phyloP scores from a whole-genome alignment of 2,888 invertebrate genomes.

The Gymnocheta viridis region DNA sequence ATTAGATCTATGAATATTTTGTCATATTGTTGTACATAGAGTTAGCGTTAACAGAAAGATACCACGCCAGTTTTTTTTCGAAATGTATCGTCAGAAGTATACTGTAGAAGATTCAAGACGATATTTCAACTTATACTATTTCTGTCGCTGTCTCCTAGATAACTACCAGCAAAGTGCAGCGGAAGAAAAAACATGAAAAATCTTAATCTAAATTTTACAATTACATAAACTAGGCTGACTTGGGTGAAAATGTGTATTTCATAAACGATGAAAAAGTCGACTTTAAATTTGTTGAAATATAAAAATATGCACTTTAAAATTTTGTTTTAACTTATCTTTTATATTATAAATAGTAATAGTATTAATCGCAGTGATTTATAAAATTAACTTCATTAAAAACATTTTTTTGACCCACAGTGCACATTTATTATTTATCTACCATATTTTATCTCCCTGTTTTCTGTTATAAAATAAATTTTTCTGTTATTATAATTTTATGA shows the following conservation, averaged over 20 bases:
- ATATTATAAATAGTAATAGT: no score
- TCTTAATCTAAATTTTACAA: no score
- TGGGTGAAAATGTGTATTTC: no score
- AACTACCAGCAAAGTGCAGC: not conserved
- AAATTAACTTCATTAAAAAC: no score
- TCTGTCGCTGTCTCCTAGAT: not conserved
- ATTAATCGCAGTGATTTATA: no score
- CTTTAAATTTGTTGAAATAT: no score
- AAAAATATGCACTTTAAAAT: no score
- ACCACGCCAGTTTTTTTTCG: not conserved
- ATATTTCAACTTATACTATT: slow-evolving; percentile 2
- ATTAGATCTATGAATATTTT: not conserved
- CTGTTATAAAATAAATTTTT: not conserved
- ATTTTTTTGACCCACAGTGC: not conserved
- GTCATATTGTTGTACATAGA: not conserved
- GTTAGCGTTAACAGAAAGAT: not conserved
- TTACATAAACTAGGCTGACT: no score
- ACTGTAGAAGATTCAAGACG: not conserved
- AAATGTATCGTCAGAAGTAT: not conserved
- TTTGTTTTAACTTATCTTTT: no score
- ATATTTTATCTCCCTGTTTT: not conserved
- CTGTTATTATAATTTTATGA: not conserved
- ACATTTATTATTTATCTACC: not conserved
- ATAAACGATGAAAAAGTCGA: no score
- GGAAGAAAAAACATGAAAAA: no score